Conservation (phyloP, 2,113 vertebrate genomes). For the Myanophis thanlyinensis region DNA sequence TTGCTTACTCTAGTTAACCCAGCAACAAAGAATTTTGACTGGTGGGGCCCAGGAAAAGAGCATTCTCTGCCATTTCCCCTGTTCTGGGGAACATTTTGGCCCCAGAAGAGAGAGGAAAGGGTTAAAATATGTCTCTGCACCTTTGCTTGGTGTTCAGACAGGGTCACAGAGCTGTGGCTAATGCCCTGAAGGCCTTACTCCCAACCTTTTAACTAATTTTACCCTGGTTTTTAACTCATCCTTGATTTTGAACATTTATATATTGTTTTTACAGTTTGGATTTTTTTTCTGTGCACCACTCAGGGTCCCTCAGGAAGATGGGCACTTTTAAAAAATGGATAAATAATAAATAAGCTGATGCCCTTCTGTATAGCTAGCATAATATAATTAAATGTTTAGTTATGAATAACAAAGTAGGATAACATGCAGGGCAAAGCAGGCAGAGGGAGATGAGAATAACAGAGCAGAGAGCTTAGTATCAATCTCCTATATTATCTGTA, state of each 20-base stretch:
- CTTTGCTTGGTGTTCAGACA: background rate
- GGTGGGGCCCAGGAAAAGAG: too few species aligned
- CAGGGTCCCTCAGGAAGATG: background rate
- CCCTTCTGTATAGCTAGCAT: background rate
- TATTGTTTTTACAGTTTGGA: background rate
- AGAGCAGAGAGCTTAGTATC: background rate
- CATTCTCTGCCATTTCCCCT: background rate
- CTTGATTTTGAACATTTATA: background rate
- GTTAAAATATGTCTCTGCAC: background rate
- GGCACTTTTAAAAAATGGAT: background rate
- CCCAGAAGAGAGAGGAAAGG: background rate
- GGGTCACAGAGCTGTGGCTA: background rate
- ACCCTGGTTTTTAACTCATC: background rate
- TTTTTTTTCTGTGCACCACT: background rate
- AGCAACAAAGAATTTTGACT: background rate
- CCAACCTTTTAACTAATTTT: background rate
- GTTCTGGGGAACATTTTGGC: background rate
- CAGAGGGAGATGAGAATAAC: background rate
- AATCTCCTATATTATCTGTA: background rate
- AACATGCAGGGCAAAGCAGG: background rate
- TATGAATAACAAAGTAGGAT: background rate
- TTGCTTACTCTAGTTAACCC: background rate
- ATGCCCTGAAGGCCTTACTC: background rate
- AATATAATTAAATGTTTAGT: background rate
- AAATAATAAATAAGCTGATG: background rate